A percentile compares a stretch with the other conserved stretches of the same genome.
Conservation (phyloP, 1,140 invertebrate genomes). For the Trichonephila clavata region DNA sequence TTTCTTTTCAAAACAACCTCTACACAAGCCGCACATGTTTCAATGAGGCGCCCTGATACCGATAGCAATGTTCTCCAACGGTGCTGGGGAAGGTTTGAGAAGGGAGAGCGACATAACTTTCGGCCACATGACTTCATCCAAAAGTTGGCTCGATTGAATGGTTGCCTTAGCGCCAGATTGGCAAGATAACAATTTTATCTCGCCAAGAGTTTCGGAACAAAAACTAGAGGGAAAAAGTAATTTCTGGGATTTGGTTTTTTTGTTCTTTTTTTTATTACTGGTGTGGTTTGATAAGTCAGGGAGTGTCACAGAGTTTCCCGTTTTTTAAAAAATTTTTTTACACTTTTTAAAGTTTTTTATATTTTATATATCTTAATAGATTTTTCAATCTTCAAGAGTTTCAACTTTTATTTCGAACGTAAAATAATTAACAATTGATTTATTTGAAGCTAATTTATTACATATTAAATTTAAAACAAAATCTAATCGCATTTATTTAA, state of each 20-base stretch:
- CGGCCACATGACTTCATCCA: not conserved
- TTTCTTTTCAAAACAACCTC: not conserved
- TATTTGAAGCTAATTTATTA: too few species aligned
- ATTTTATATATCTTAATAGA: not conserved
- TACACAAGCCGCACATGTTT: not conserved
- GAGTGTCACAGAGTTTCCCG: not conserved
- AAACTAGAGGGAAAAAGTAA: too few species aligned
- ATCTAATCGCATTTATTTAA: too few species aligned
- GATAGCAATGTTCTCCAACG: not conserved
- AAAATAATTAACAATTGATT: too few species aligned
- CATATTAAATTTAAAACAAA: too few species aligned
- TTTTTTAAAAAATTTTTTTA: not conserved
- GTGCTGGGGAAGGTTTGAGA: not conserved
- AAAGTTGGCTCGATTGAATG: not conserved
- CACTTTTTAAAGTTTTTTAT: not conserved
- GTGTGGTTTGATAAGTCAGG: not conserved
- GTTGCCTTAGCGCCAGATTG: constrained; percentile 25
- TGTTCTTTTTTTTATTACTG: not conserved
- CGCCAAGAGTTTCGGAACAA: not conserved
- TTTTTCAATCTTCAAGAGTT: not conserved
- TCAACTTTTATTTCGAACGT: too few species aligned
- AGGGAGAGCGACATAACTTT: not conserved
- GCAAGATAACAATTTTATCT: not conserved
- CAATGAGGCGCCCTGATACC: not conserved
- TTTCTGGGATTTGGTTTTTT: not conserved